Conservation (phyloP, 2,888 invertebrate species). For the Agonopterix arenella region DNA sequence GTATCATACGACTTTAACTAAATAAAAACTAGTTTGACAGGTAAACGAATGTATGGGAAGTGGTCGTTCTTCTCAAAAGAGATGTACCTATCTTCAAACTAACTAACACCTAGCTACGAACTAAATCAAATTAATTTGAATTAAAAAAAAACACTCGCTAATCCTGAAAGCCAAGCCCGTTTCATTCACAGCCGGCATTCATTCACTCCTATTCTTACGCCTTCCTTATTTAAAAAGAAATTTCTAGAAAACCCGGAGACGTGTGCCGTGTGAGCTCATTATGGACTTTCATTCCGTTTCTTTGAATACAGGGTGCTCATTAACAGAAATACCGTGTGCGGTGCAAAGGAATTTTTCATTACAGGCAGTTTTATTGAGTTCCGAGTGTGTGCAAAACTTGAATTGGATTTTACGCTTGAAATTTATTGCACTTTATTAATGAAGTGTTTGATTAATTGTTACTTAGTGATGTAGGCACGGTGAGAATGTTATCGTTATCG, state of each 20-base stretch:
- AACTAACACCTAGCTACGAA: no score
- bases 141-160: no score
- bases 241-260: conserved; percentile 44
- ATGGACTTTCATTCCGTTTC: conserved; percentile 42
- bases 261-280: conserved; percentile 55
- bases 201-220: conserved; percentile 3
- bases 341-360: conserved; percentile 68
- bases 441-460: conserved; percentile 10
- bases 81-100: no score
- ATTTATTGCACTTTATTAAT: not conserved
- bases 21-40: no score
- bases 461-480: not conserved
- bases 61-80: no score
- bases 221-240: conserved; percentile 39
- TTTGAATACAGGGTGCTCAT: conserved; percentile 51
- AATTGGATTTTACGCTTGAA: conserved; percentile 25
- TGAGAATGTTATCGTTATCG: no score
- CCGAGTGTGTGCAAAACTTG: conserved; percentile 24
- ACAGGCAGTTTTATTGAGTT: conserved; percentile 38
- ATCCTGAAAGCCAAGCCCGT: not conserved
- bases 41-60: no score
- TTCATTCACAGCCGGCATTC: conserved; percentile 4
- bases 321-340: conserved; percentile 32
- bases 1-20: no score
- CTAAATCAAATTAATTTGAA: no score